Evolutionary conservation across 2,113 vertebrate species (phyloP), one percentile per base, ranked within the genome.

Genomic region (Garra rufa): DNA sequence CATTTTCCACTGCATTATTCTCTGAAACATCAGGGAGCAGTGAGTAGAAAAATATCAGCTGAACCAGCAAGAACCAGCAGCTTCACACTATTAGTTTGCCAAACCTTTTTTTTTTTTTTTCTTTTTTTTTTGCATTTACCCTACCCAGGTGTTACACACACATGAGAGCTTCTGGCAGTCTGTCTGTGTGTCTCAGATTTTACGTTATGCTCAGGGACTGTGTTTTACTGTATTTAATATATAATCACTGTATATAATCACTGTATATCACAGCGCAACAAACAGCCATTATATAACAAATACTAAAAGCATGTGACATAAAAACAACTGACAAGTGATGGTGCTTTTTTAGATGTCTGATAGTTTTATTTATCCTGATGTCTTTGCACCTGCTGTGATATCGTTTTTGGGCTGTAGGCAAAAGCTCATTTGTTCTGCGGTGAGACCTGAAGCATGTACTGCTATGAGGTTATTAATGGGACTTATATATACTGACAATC

Each of bases 71-170:
- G 41, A 43, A 11, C 6, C 11, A 73, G 21, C 14, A 46, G 24
- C 14, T 15, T 7, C 15, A 14, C 14, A 46, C 17, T 69, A 11
- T 9, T 34, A 34, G 26, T 30, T 75, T 6, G 17, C 73, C 48
- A 19, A 75, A 10, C 28, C n/a, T n/a, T n/a, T n/a, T n/a, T n/a
- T n/a, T n/a, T n/a, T n/a, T n/a, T n/a, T n/a, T n/a, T n/a, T n/a
- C n/a, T n/a, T n/a, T n/a, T n/a, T n/a, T n/a, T n/a, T 74, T 44
- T 28, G 24, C 26, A 73, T 46, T 73, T 50, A 75, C 70, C n/a
- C 13, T 26, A 46, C 43, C 73, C 46, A 76, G 26, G 13, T 48
- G 28, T 65, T 17, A 65, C 30, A n/a, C 52, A 57, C 19, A 55
- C 52, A 50, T 6, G 19, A 19, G 21, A 55, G 50, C 59, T 13